Evolutionary conservation across 1,140 invertebrate genomes (phyloP), one percentile per base, ranked within the genome.

Genomic region (Drosophila mojavensis): DNA sequence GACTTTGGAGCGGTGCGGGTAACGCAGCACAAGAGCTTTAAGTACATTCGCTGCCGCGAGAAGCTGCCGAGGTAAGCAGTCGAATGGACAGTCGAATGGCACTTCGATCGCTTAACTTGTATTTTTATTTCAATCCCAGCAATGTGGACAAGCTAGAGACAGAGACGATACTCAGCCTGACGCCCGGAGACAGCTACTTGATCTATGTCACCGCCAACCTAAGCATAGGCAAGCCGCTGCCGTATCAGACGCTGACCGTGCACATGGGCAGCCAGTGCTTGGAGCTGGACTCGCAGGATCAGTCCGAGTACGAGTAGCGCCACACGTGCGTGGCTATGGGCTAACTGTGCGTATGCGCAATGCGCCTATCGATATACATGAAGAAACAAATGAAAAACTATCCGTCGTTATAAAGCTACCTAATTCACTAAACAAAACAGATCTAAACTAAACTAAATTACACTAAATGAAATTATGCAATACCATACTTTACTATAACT

Each of bases 371-470:
- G 13, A 4, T 11, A 11, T 36, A 9, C n/a, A 45, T 45, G 3
- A n/a, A 55, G 13, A 61, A 39, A 60, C 20, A 60, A 51, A 43
- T 77, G 62, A 50, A 62, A 66, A 82, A 89, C 78, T 88, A 88
- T 88, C 84, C 84, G 85, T 89, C 84, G 81, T 90, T 90, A 81
- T 89, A 89, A 85, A 88, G 80, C 84, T 88, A 90, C 84, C 84
- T 89, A 51, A 88, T 80, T 75, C 71, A 79, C 67, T 70, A 75
- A 69, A 63, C 71, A 55, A 56, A 24, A 24, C 20, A 24, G 20
- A 24, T 0, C 20, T 24, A 24, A 24, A 79, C 67, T 70, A 75
- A 72, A 71, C 71, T 58, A 67, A 65, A 67, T 17, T 17, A 17
- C 17, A 17, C 62, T 50, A 53, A 78, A 75, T 64, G 83, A 9